Percentiles rank a stretch among this genome's conserved stretches.
Evolutionary conservation across 2,113 vertebrate genomes (phyloP).

Genomic region (Chionomys nivalis): DNA sequence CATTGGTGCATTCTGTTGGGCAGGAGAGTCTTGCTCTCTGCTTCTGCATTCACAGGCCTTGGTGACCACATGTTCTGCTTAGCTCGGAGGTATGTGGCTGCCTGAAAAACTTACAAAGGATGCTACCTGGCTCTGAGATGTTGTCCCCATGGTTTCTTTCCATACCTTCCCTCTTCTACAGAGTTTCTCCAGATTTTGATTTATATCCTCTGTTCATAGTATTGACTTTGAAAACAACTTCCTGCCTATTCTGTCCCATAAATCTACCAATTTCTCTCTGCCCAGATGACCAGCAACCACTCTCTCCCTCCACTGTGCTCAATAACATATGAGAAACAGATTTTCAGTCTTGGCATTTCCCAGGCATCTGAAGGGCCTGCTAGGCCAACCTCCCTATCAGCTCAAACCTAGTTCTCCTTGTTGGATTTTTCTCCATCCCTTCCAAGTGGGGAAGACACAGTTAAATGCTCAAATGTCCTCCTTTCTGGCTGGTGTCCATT

Average conservation of each 20-base stretch:
- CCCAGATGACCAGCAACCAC: not conserved
- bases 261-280: not conserved
- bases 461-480: not conserved
- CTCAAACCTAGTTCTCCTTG: not conserved
- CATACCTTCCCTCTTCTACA: not conserved
- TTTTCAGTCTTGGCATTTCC: not conserved
- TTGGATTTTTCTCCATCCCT: not conserved
- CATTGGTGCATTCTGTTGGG: fast-evolving
- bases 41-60: not conserved
- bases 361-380: not conserved
- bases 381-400: not conserved
- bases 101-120: not conserved
- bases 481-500: fast-evolving
- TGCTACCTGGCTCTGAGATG: not conserved
- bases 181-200: not conserved
- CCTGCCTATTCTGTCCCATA: not conserved
- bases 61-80: fast-evolving
- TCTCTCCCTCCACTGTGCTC: not conserved
- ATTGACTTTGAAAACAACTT: not conserved
- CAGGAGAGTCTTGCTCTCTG: not conserved
- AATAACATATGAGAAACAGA: not conserved
- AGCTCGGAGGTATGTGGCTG: too few relatives aligned
- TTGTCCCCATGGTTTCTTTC: not conserved
- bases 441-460: not conserved
- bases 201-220: not conserved